A percentile compares a stretch with the other conserved stretches of the same genome.
These are phyloP conservation scores for Allacma fusca DNA, from an alignment of 2,888 invertebrate species.

Conservation along the genomic window DNA sequence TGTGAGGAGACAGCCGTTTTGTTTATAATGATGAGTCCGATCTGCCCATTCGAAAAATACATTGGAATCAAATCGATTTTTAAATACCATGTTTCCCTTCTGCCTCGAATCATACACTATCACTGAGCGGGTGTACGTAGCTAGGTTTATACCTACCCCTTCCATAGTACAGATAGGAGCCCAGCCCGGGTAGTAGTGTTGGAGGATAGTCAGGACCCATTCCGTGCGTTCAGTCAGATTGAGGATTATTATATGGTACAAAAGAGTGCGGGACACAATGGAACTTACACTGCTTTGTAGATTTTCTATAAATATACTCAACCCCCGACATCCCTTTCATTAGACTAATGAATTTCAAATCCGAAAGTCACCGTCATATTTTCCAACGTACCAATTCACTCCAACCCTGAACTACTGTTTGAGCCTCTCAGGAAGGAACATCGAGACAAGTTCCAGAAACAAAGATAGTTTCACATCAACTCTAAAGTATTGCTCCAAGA, in stretches of 20 bases:
- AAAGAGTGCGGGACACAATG: too few relatives aligned
- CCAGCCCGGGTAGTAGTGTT: too few relatives aligned
- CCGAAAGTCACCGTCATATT: conserved; percentile 23
- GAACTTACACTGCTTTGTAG: background rate
- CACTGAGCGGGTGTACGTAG: background rate
- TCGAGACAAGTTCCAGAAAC: too few relatives aligned
- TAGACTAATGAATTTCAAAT: conserved; percentile 48
- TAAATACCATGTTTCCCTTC: conserved; percentile 29
- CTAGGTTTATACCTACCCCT: too few relatives aligned
- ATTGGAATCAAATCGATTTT: conserved; percentile 51
- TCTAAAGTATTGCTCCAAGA: too few relatives aligned
- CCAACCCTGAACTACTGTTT: background rate
- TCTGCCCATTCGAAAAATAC: conserved; percentile 17
- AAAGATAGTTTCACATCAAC: too few relatives aligned
- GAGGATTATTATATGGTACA: too few relatives aligned
- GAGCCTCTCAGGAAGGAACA: too few relatives aligned
- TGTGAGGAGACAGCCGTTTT: background rate
- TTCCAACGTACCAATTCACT: background rate
- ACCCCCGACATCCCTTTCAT: conserved; percentile 42
- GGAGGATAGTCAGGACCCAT: too few relatives aligned
- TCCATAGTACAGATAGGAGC: too few relatives aligned
- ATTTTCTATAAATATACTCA: conserved; percentile 17
- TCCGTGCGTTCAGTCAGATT: too few relatives aligned
- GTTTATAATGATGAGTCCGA: conserved; percentile 32
- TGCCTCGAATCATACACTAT: conserved; percentile 14